Evolutionary conservation across 2,888 invertebrate species (phyloP).

Genomic region (Meteorus cinctellus): DNA sequence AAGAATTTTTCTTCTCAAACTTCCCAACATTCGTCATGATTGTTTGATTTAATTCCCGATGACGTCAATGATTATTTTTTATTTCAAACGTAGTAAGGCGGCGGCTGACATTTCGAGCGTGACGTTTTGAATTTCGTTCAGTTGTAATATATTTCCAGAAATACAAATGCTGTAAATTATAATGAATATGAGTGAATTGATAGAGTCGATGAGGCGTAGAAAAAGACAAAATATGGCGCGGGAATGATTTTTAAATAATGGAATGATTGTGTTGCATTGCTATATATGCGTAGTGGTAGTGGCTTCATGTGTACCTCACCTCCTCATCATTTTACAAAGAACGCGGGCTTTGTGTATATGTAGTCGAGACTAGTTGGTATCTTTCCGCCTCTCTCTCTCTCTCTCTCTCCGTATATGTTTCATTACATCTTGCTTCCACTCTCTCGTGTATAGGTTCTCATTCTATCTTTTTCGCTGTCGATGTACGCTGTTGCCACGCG

Average conservation of each 20-base stretch:
- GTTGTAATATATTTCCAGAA: neutral
- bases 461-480: constrained; percentile 33
- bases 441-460: neutral
- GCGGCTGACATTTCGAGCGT: neutral
- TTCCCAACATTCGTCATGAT: neutral
- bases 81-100: neutral
- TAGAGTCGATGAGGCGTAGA: neutral
- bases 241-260: constrained; percentile 38
- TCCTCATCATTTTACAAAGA: constrained; percentile 57
- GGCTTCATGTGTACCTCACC: constrained; percentile 26
- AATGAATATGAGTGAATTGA: neutral
- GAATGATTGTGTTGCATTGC: constrained; percentile 40
- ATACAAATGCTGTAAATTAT: neutral
- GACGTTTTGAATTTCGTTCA: neutral
- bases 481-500: constrained; percentile 48
- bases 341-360: constrained; percentile 52
- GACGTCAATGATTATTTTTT: neutral
- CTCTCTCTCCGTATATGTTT: constrained; percentile 28
- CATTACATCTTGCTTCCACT: constrained; percentile 18
- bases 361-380: constrained; percentile 4
- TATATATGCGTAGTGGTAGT: constrained; percentile 25
- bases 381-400: constrained; percentile 9
- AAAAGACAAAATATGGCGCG: constrained; percentile 21
- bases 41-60: neutral
- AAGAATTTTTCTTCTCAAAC: neutral